These are phyloP conservation scores for Penaeus indicus DNA, from an alignment of 1,140 invertebrate species.

Conservation along the genomic window DNA sequence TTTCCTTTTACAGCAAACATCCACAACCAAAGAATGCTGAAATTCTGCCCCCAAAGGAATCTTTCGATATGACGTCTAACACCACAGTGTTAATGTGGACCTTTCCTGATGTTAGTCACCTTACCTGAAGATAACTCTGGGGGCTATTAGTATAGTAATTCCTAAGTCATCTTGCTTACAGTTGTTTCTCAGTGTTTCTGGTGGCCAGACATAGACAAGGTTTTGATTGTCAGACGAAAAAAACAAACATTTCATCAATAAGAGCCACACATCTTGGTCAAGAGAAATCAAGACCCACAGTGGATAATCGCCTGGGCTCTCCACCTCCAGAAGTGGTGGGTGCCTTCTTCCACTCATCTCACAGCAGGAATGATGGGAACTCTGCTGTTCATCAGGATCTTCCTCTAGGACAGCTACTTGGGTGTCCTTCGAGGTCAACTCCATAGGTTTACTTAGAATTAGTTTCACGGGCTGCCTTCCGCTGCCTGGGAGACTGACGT, in stretches of 20 bases:
- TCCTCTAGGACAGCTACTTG: constrained; percentile 8
- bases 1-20: too few species aligned
- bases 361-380: not conserved
- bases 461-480: constrained; percentile 60
- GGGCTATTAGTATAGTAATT: constrained; percentile 47
- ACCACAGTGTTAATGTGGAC: not conserved
- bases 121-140: constrained; percentile 54
- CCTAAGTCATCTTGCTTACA: not conserved
- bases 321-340: too few species aligned
- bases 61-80: constrained; percentile 43
- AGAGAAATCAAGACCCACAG: too few species aligned
- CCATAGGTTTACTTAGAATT: constrained; percentile 59
- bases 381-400: not conserved
- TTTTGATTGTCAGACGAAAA: not conserved
- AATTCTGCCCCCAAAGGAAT: constrained; percentile 50
- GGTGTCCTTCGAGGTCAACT: constrained; percentile 21
- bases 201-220: not conserved
- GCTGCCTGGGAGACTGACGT: constrained; percentile 53
- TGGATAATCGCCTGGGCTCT: too few species aligned
- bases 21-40: too few species aligned
- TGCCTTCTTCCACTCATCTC: not conserved
- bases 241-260: too few species aligned
- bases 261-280: too few species aligned
- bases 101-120: constrained; percentile 28
- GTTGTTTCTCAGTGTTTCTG: too few species aligned